A percentile compares a stretch with the other conserved stretches of the same genome.
Evolutionary conservation across 2,888 invertebrate species (phyloP).

Genomic region (Megaustenia siamemsis): DNA sequence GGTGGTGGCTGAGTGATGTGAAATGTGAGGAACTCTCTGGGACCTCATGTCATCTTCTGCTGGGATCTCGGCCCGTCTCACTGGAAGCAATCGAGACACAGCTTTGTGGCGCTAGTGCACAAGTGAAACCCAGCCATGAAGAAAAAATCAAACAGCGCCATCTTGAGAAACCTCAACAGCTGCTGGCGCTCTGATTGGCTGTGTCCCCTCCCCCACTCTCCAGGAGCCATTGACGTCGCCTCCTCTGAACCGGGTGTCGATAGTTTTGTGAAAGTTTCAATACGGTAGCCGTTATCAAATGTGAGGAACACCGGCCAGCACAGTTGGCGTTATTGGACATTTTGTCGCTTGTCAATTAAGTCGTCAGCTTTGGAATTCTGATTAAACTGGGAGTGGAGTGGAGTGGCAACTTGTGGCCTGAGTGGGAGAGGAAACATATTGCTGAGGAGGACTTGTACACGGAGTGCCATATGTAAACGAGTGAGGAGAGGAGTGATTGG

Average conservation of each 20-base stretch:
- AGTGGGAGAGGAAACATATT: neutral
- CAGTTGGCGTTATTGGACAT: constrained; percentile 35
- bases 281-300: constrained; percentile 4
- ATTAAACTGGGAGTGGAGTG: constrained; percentile 29
- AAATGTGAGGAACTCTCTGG: neutral
- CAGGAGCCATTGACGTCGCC: constrained; percentile 34
- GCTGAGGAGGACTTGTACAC: neutral
- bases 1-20: neutral
- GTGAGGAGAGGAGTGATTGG: constrained; percentile 27
- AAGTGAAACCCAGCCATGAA: neutral
- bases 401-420: neutral
- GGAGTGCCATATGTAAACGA: neutral
- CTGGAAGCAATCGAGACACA: neutral
- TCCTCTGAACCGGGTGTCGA: constrained; percentile 11
- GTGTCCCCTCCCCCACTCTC: neutral
- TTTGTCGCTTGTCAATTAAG: constrained; percentile 51
- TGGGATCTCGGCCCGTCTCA: neutral
- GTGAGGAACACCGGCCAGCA: neutral
- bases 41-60: neutral
- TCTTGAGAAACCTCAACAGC: constrained; percentile 50
- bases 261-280: constrained; percentile 33
- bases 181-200: constrained; percentile 41
- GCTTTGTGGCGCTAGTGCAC: neutral
- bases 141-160: constrained; percentile 14
- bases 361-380: constrained; percentile 36